These are phyloP conservation scores for Apis mellifera DNA, from an alignment of 1,140 invertebrate genomes.

Conservation along the genomic window Amel_HAv3.1 CM009931.2:9124001-9124500, in stretches of 20 bases:
- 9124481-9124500: conserved; percentile 60
- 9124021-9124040: conserved; percentile 87
- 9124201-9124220: conserved; percentile 75
- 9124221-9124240: conserved; percentile 70
- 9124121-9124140: neutral
- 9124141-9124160: conserved; percentile 74
- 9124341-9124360: conserved; percentile 82
- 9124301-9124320: conserved; percentile 81
- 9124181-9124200: conserved; percentile 81
- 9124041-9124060: conserved; percentile 84
- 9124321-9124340: conserved; percentile 80
- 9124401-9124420: conserved; percentile 80
- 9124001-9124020: conserved; percentile 83
- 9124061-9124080: neutral
- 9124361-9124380: conserved; percentile 84
- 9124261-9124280: conserved; percentile 61
- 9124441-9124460: conserved; percentile 70
- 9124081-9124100: neutral
- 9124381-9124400: conserved; percentile 83
- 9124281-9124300: conserved; percentile 71
- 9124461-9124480: conserved; percentile 69
- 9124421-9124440: conserved; percentile 73
- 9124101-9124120: neutral
- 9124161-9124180: conserved; percentile 87
- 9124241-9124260: conserved; percentile 75